Base-by-base conservation (phyloP, 1,140 invertebrate species). In the Cydia pomonella region DNA sequence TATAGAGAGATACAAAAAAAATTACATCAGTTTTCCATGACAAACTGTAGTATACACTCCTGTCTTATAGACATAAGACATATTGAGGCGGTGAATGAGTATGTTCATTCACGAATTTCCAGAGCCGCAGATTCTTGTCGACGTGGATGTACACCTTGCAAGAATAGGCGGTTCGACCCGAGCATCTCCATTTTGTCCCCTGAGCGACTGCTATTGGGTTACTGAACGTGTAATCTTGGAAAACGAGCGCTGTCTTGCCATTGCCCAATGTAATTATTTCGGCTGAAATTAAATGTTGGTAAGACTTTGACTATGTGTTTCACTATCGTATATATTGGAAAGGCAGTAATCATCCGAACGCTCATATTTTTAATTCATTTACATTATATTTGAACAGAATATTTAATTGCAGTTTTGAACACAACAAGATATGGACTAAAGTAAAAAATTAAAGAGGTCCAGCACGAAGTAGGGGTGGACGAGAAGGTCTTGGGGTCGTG, bases 91-190 rank as follows among this genome's bases (percentile, higher is more conserved):
- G 44, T 7, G 9, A 23, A 29, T 73, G 72, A 5, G 29, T 27
- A 21, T 73, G 72, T 27, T 50, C 12, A 13, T 29, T 47, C 1
- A 12, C 41, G 12, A 23, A 50, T 41, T 73, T 73, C 16, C 47
- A 3, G 10, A 73, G 16, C 5, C 27, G 9, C n/a, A 73, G 41
- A 5, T 29, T 12, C 3, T 21, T 29, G 25, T 73, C 47, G 18
- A 73, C 41, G 21, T 73, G 47, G 21, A 73, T 73, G 72, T 50
- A 73, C 0, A 53, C 72, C 21, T 29, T 47, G 44, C 72, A 73
- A 7, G 29, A 5, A 21, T 25, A 44, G 21, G 72, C 72, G 21
- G 12, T 53, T 25, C 47, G 33, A 5, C 41, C 41, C 3, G 72
- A 73, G 16, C 72, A 73, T n/a, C 41, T 23, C 72, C 72, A 73